A percentile compares a stretch with the other conserved stretches of the same genome.
phyloP scores from a whole-genome alignment of 2,888 invertebrate genomes.

The Polymixis flavicincta region DNA sequence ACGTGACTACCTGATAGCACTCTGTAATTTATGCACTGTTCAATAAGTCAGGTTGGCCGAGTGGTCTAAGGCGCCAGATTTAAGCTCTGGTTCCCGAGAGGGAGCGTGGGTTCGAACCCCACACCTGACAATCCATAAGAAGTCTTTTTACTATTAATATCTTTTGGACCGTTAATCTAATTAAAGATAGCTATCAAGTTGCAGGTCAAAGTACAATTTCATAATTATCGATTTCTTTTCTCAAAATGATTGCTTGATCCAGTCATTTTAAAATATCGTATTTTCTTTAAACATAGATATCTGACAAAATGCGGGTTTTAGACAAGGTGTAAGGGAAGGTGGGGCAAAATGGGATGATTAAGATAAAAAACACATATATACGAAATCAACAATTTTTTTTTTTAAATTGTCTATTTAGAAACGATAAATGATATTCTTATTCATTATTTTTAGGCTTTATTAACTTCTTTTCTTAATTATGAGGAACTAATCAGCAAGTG shows the following conservation, averaged over 20 bases:
- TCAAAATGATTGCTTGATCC: neutral
- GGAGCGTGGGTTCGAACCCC: constrained; percentile 96
- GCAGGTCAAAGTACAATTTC: neutral
- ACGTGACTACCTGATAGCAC: accelerated
- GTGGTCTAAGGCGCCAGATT: constrained; percentile 96
- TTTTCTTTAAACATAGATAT: neutral
- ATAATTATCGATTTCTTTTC: neutral
- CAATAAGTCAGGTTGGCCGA: constrained; percentile 93
- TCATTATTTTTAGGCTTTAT: neutral
- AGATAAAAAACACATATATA: too few relatives aligned
- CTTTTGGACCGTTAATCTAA: neutral
- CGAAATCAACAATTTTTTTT: neutral
- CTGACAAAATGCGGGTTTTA: neutral
- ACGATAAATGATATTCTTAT: neutral
- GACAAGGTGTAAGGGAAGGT: neutral
- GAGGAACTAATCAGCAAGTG: too few relatives aligned
- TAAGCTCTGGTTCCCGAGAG: constrained; percentile 95
- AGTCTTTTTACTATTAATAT: neutral
- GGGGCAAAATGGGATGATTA: neutral
- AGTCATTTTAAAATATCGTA: neutral
- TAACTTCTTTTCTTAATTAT: neutral
- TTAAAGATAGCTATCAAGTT: neutral
- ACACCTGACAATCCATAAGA: constrained; percentile 91
- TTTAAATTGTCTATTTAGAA: neutral
- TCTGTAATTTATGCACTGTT: neutral